Evolutionary conservation across 2,113 vertebrate genomes (phyloP).

Genomic region (Rhegmatorhina hoffmannsi): DNA sequence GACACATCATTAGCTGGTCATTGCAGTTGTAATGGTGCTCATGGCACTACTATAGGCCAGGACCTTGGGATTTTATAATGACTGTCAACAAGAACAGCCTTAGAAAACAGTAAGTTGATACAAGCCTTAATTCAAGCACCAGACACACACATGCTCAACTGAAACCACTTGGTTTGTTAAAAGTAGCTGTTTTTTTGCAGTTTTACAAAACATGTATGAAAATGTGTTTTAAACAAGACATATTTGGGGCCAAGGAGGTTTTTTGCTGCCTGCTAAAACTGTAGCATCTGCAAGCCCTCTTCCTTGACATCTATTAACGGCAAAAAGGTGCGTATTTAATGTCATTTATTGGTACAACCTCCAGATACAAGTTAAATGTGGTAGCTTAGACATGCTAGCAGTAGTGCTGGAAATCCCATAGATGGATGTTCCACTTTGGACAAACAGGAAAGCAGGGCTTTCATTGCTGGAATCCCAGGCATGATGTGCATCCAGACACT

Average conservation of each 20-base stretch:
- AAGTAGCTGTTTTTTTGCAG: background rate
- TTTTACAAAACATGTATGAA: background rate
- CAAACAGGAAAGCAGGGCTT: background rate
- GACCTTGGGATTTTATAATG: background rate
- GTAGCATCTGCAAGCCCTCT: background rate
- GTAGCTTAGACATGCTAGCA: background rate
- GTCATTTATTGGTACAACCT: background rate
- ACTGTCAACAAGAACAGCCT: background rate
- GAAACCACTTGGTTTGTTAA: background rate
- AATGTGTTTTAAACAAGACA: background rate
- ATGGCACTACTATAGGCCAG: background rate
- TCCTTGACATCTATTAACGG: background rate
- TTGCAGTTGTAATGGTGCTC: background rate
- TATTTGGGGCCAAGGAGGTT: background rate
- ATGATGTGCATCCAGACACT: accelerated
- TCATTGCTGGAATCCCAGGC: background rate
- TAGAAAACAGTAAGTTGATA: background rate
- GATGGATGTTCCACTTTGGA: background rate
- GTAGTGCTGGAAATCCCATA: background rate
- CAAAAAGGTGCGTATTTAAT: background rate
- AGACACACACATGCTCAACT: background rate
- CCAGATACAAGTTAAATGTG: background rate
- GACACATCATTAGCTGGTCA: background rate
- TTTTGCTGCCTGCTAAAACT: background rate
- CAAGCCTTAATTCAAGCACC: background rate